A percentile compares a stretch with the other conserved stretches of the same genome.
phyloP scores from a whole-genome alignment of 1,140 invertebrate species.

The Aphelinus certus region DNA sequence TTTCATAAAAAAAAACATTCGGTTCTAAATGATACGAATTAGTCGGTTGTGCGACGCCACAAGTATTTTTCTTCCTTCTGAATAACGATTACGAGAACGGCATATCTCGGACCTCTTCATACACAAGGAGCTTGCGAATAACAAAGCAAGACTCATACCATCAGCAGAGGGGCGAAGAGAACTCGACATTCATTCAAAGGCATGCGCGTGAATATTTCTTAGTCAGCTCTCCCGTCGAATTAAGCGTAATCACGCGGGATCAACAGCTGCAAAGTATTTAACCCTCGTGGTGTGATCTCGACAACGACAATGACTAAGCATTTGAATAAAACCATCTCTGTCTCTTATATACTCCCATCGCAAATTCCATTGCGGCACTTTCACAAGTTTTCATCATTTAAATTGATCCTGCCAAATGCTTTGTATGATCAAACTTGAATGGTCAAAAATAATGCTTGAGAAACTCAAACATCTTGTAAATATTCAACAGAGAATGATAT shows the following conservation, averaged over 20 bases:
- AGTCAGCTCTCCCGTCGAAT: not conserved
- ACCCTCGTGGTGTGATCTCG: not conserved
- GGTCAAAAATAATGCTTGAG: too few relatives aligned
- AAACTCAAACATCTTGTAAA: too few relatives aligned
- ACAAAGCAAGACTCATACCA: not conserved
- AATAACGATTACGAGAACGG: not conserved
- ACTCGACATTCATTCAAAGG: conserved; percentile 3
- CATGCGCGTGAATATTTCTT: not conserved
- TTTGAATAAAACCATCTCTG: not conserved
- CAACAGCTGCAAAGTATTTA: conserved; percentile 27
- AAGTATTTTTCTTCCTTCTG: conserved; percentile 8
- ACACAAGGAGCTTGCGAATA: not conserved
- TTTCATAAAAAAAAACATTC: not conserved
- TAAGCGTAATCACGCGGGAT: conserved; percentile 7
- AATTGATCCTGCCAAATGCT: not conserved
- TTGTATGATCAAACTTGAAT: too few relatives aligned
- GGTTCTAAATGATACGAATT: not conserved
- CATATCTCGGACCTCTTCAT: not conserved
- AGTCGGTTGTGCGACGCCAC: not conserved
- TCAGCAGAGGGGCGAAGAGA: too few relatives aligned
- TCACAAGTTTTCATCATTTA: conserved; percentile 12
- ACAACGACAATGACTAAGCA: too few relatives aligned
- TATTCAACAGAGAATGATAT: too few relatives aligned
- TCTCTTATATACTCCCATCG: not conserved
- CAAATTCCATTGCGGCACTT: not conserved